Percentiles rank a stretch among this genome's conserved stretches.
phyloP scores from a whole-genome alignment of 2,113 vertebrate species.

The Trematocara stigmaticum region DNA sequence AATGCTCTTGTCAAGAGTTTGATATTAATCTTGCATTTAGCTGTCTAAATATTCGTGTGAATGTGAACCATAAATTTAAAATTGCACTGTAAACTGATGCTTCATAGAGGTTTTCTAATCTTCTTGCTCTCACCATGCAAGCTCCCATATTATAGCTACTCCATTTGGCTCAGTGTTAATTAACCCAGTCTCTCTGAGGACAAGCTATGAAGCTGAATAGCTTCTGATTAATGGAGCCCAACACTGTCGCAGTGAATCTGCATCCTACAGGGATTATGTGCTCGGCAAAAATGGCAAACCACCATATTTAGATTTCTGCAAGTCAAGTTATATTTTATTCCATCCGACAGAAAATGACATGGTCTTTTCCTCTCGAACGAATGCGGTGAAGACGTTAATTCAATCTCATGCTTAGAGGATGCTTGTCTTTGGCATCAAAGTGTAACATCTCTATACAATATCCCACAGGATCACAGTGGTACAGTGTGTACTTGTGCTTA shows the following conservation, averaged over 20 bases:
- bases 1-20: constrained; percentile 16
- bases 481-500: constrained; percentile 2
- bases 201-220: constrained; percentile 53
- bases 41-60: constrained; percentile 41
- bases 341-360: constrained; percentile 36
- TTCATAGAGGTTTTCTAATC: constrained; percentile 39
- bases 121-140: constrained; percentile 6
- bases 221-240: constrained; percentile 55
- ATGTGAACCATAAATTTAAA: constrained; percentile 21
- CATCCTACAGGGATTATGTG: constrained; percentile 41
- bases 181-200: constrained; percentile 56
- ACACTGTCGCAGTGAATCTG: constrained; percentile 54
- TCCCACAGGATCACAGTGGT: neutral
- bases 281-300: constrained; percentile 57
- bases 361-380: constrained; percentile 46
- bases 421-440: neutral
- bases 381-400: constrained; percentile 38
- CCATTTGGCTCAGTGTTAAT: constrained; percentile 52
- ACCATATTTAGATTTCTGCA: constrained; percentile 60
- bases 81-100: constrained; percentile 15
- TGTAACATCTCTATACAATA: constrained; percentile 2
- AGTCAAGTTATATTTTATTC: constrained; percentile 47
- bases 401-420: constrained; percentile 22
- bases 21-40: constrained; percentile 45
- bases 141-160: constrained; percentile 34